Percentiles rank a stretch among this genome's conserved stretches.
phyloP scores from a whole-genome alignment of 2,888 invertebrate genomes.

The Drosophila tanythrix region DNA sequence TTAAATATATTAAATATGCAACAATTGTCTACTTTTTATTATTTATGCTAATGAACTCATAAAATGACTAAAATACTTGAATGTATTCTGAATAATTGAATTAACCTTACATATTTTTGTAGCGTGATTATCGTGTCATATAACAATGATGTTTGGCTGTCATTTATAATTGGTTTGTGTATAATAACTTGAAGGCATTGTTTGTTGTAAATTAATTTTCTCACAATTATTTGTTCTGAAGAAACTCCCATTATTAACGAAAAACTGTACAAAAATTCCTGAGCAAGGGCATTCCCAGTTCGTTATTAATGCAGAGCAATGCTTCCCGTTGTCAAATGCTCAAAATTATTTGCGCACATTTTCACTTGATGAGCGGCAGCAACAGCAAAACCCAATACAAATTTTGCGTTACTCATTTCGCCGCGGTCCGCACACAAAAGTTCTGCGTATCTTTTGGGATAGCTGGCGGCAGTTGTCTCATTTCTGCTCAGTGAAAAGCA shows the following conservation, averaged over 20 bases:
- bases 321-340: slow-evolving; percentile 24
- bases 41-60: background rate
- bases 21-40: background rate
- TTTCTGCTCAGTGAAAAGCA: slow-evolving; percentile 62
- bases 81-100: slow-evolving; percentile 13
- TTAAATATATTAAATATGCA: background rate
- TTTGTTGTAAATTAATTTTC: slow-evolving; percentile 21
- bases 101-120: slow-evolving; percentile 21
- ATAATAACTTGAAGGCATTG: slow-evolving; percentile 24
- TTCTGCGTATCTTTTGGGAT: slow-evolving; percentile 24
- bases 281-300: slow-evolving; percentile 52
- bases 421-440: slow-evolving; percentile 2
- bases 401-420: slow-evolving; percentile 25
- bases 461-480: slow-evolving; percentile 34
- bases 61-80: background rate
- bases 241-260: slow-evolving; percentile 28
- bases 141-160: slow-evolving; percentile 19
- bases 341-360: slow-evolving; percentile 28
- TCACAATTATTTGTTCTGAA: slow-evolving; percentile 43
- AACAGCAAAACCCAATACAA: slow-evolving; percentile 2
- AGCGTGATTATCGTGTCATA: slow-evolving; percentile 21
- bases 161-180: slow-evolving; percentile 13
- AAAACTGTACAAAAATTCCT: slow-evolving; percentile 3
- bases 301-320: slow-evolving; percentile 17
- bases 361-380: slow-evolving; percentile 29